Conservation (phyloP, 2,113 vertebrate species). For the Alectura lathami region DNA sequence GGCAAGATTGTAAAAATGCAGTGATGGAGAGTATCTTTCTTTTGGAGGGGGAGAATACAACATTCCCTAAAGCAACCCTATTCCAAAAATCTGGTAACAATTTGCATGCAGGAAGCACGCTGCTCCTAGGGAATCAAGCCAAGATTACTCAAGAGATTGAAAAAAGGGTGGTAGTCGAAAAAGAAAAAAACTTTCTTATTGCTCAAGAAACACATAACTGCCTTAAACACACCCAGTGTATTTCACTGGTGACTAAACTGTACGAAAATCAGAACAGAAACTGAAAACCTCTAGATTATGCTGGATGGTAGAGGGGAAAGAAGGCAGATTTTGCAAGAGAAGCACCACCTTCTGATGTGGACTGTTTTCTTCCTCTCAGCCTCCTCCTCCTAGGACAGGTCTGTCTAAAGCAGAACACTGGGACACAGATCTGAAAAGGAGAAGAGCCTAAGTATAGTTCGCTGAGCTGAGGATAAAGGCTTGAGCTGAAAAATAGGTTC, state of each 20-base stretch:
- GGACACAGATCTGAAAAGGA: neutral
- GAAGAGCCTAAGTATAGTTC: neutral
- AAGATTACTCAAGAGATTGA: conserved; percentile 6
- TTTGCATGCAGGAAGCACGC: conserved; percentile 57
- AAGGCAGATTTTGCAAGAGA: neutral
- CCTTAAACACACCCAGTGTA: neutral
- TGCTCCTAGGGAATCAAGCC: conserved; percentile 26
- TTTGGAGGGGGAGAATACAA: neutral
- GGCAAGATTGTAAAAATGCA: neutral
- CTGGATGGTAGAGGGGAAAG: neutral
- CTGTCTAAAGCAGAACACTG: neutral
- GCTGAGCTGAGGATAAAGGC: neutral
- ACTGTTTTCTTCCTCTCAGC: neutral
- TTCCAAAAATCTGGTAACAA: conserved; percentile 67
- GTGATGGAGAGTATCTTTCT: neutral
- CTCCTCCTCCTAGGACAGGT: neutral
- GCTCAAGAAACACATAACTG: neutral
- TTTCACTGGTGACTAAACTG: conserved; percentile 8
- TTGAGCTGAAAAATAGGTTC: conserved; percentile 58
- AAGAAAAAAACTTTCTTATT: neutral
- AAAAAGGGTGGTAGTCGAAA: neutral
- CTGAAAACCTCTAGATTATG: neutral
- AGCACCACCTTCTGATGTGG: neutral
- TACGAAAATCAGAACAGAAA: conserved; percentile 17
- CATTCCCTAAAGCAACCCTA: conserved; percentile 3